These are phyloP conservation scores for Alosa sapidissima DNA, from an alignment of 2,797 vertebrate species.

Conservation along the genomic window DNA sequence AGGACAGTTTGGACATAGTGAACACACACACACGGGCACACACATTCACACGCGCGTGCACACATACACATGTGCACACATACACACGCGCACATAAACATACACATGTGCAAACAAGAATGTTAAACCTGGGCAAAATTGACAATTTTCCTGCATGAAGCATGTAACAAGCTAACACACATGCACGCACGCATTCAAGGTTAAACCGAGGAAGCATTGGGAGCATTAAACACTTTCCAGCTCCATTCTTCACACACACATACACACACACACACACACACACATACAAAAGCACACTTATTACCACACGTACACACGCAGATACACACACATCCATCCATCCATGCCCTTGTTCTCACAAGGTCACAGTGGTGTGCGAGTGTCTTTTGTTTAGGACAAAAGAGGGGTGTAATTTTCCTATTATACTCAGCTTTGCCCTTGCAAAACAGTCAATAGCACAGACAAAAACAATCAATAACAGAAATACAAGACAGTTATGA, in stretches of 20 bases:
- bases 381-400: slow-evolving; percentile 54
- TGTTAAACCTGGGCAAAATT: neutral
- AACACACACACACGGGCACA: neutral
- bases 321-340: neutral
- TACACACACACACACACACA: neutral
- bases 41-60: neutral
- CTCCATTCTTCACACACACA: neutral
- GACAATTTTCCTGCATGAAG: neutral
- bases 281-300: neutral
- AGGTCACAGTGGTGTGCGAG: slow-evolving; percentile 38
- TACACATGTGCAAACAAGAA: slow-evolving; percentile 17
- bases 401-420: slow-evolving; percentile 57
- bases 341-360: slow-evolving; percentile 25
- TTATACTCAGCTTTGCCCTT: slow-evolving; percentile 57
- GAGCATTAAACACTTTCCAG: neutral
- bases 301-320: neutral
- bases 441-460: slow-evolving; percentile 61
- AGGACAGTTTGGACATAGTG: no score
- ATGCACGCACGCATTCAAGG: slow-evolving; percentile 1
- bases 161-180: neutral
- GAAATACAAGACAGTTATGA: slow-evolving; percentile 60
- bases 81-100: slow-evolving; percentile 14
- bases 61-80: neutral
- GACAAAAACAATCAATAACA: slow-evolving; percentile 64
- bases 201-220: neutral